Conservation (phyloP, 1,140 invertebrate species). For the Diorhabda sublineata region DNA sequence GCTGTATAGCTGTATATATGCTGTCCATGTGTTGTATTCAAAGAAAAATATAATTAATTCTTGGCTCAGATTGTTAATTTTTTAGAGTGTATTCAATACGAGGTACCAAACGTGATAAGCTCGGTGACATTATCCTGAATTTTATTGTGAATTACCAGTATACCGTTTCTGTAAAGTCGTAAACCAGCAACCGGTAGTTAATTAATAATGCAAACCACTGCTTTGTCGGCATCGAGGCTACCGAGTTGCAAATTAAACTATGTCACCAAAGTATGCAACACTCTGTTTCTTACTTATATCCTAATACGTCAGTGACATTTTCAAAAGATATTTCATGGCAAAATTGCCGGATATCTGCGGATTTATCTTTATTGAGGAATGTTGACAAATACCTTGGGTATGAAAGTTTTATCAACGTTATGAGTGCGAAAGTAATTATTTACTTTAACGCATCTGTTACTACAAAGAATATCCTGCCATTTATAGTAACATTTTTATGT, state of each 20-base stretch:
- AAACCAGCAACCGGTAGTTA: conserved; percentile 1
- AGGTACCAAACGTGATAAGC: neutral
- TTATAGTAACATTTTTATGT: no score
- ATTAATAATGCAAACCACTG: neutral
- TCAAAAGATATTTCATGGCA: conserved; percentile 34
- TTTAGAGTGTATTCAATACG: no score
- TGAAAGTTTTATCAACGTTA: conserved; percentile 33
- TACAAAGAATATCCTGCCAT: neutral
- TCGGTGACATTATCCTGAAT: neutral
- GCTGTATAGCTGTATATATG: no score
- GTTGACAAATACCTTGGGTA: conserved; percentile 35
- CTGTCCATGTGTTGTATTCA: no score
- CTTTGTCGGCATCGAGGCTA: conserved; percentile 40
- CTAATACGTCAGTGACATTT: conserved; percentile 46
- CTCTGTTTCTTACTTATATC: conserved; percentile 37
- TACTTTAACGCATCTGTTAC: neutral
- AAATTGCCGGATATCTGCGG: conserved; percentile 38
- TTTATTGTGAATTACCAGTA: conserved; percentile 2
- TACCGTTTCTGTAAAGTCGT: neutral
- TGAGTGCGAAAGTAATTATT: conserved; percentile 11
- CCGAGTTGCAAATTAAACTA: conserved; percentile 43
- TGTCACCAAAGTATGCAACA: conserved; percentile 43
- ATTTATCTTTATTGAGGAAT: conserved; percentile 39
- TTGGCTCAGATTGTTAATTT: no score
- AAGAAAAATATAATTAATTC: no score